Conservation (phyloP, 2,797 vertebrate genomes). For the Poecilia wingei region DNA sequence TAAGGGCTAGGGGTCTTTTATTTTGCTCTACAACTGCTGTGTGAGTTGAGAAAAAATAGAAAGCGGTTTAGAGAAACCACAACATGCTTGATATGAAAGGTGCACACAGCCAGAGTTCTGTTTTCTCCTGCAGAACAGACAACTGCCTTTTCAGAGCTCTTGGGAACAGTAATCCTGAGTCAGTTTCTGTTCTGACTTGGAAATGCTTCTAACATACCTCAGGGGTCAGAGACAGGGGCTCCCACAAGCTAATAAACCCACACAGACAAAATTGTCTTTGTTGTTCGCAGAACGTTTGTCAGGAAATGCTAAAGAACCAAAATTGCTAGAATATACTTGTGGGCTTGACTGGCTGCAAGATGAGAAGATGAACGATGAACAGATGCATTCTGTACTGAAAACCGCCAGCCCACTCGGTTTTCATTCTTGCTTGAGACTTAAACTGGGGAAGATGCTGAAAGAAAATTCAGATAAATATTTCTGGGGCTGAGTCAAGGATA, state of each 20-base stretch:
- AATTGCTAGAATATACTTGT: conserved; percentile 59
- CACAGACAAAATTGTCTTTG: conserved; percentile 65
- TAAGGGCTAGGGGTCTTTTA: conserved; percentile 22
- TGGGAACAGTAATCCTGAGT: conserved; percentile 44
- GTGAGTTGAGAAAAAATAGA: conserved; percentile 33
- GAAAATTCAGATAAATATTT: conserved; percentile 14
- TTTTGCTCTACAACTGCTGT: conserved; percentile 49
- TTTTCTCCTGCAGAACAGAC: conserved; percentile 55
- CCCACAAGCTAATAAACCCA: conserved; percentile 70
- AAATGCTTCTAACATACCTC: conserved; percentile 59
- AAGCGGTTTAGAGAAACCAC: conserved; percentile 52
- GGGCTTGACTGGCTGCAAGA: conserved; percentile 55
- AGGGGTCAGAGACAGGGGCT: conserved; percentile 62
- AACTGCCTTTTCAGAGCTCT: conserved; percentile 58
- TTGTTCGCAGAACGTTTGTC: conserved; percentile 51
- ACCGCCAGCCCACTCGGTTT: conserved; percentile 52
- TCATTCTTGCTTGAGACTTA: conserved; percentile 44
- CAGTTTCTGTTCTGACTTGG: conserved; percentile 63
- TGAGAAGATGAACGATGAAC: conserved; percentile 40
- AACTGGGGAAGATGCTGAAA: conserved; percentile 15
- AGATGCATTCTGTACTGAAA: conserved; percentile 55
- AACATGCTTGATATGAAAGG: conserved; percentile 47
- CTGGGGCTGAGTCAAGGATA: conserved; percentile 14
- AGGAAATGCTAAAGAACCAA: conserved; percentile 43
- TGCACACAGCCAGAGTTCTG: conserved; percentile 38